Conservation (phyloP, 1,140 invertebrate genomes). For the Monomorium pharaonis region DNA sequence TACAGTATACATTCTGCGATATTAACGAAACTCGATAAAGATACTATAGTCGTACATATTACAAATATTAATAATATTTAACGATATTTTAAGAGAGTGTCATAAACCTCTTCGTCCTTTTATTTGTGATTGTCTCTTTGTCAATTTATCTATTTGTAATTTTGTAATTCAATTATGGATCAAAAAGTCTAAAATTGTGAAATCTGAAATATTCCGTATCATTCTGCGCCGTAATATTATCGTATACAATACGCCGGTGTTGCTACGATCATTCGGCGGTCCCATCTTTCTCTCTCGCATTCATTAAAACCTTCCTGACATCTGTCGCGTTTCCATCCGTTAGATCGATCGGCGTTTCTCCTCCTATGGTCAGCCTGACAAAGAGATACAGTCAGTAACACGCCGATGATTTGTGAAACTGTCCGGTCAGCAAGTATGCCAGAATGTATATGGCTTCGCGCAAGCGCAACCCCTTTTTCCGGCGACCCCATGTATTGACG, state of each 20-base stretch:
- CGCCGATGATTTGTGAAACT: conserved; percentile 74
- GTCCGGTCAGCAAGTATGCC: conserved; percentile 74
- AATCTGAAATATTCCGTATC: not conserved
- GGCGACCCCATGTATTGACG: conserved; percentile 81
- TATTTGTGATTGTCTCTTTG: not conserved
- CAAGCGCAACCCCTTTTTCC: conserved; percentile 82
- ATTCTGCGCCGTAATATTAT: not conserved
- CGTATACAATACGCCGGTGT: not conserved
- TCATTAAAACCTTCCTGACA: conserved; percentile 33
- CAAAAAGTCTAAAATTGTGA: not conserved
- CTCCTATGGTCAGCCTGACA: conserved; percentile 48
- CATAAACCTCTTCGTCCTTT: not conserved
- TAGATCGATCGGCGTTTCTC: conserved; percentile 63
- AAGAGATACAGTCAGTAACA: conserved; percentile 73
- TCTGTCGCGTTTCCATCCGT: conserved; percentile 57
- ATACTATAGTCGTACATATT: not conserved
- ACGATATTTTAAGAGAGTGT: not conserved
- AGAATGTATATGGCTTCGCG: conserved; percentile 76
- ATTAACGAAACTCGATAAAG: not conserved
- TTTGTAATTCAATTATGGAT: not conserved
- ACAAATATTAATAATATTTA: not conserved
- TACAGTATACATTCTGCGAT: not conserved
- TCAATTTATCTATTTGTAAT: not conserved
- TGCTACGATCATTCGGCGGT: not conserved
- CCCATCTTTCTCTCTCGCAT: conserved; percentile 21